Percentiles rank a stretch among this genome's conserved stretches.
These are phyloP conservation scores for Choloepus hoffmanni DNA, from an alignment of 2,113 vertebrate genomes.

Conservation along the genomic window DNA sequence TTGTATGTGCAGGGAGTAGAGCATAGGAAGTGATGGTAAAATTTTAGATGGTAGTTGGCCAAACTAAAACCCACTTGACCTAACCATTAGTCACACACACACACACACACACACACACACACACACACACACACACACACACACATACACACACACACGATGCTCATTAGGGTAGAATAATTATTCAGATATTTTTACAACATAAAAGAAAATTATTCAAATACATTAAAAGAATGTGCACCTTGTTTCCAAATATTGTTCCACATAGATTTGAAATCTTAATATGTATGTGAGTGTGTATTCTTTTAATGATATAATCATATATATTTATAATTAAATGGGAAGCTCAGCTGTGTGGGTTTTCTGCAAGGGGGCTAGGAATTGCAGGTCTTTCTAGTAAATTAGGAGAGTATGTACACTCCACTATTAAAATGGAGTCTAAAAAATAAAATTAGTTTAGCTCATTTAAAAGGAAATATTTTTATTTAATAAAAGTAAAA, in stretches of 20 bases:
- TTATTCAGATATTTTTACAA: neutral
- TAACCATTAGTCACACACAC: neutral
- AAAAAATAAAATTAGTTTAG: neutral
- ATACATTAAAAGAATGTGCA: neutral
- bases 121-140: neutral
- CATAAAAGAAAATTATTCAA: neutral
- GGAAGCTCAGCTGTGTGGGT: neutral
- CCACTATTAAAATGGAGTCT: neutral
- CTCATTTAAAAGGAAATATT: neutral
- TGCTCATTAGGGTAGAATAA: neutral
- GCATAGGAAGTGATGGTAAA: rapidly evolving
- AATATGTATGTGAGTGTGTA: neutral
- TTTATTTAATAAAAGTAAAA: neutral
- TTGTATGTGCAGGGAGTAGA: neutral
- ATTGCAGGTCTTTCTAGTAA: neutral
- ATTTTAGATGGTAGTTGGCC: neutral
- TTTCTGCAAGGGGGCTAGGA: neutral
- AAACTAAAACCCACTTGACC: neutral
- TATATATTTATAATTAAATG: neutral
- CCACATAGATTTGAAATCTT: neutral
- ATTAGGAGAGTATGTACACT: neutral
- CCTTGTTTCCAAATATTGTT: neutral
- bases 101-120: neutral
- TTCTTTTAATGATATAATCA: neutral
- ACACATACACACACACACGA: neutral